Percentiles rank a stretch among this genome's conserved stretches.
Conservation (phyloP, 2,113 vertebrate species). For the Passer montanus region DNA sequence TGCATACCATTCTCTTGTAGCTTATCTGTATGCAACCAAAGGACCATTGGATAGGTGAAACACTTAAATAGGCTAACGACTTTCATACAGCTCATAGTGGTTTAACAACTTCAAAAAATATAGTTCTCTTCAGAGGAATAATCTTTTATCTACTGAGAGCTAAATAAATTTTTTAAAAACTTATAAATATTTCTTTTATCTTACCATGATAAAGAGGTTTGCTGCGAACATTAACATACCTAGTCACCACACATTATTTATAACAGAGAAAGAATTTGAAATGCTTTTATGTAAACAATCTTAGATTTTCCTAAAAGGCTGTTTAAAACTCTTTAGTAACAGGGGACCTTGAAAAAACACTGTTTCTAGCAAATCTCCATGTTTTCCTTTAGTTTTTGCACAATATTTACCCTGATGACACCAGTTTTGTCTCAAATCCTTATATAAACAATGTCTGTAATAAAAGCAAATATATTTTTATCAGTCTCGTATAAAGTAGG, state of each 20-base stretch:
- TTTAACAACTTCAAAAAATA: not conserved
- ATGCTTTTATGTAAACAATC: slow-evolving; percentile 72
- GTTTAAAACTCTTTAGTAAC: slow-evolving; percentile 61
- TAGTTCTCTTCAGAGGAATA: not conserved
- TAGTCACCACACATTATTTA: slow-evolving; percentile 60
- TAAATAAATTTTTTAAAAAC: slow-evolving; percentile 63
- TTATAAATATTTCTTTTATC: slow-evolving; percentile 69
- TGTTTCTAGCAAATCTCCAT: slow-evolving; percentile 60
- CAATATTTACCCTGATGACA: slow-evolving; percentile 62
- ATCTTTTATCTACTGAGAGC: not conserved
- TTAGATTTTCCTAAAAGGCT: slow-evolving; percentile 63
- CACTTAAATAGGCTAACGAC: not conserved
- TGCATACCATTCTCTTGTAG: not conserved
- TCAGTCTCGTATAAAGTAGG: slow-evolving; percentile 9
- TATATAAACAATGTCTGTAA: slow-evolving; percentile 58
- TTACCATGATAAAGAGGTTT: slow-evolving; percentile 63
- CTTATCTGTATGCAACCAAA: not conserved
- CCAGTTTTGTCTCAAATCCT: slow-evolving; percentile 53
- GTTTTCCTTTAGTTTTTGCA: slow-evolving; percentile 53
- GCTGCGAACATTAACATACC: slow-evolving; percentile 47
- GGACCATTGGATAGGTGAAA: not conserved
- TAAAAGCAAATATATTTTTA: slow-evolving; percentile 67
- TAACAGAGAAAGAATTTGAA: slow-evolving; percentile 68
- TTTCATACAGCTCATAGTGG: not conserved
- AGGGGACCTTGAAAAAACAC: slow-evolving; percentile 26